phyloP scores from a whole-genome alignment of 2,113 vertebrate genomes.

The Accipiter virgatus region DNA sequence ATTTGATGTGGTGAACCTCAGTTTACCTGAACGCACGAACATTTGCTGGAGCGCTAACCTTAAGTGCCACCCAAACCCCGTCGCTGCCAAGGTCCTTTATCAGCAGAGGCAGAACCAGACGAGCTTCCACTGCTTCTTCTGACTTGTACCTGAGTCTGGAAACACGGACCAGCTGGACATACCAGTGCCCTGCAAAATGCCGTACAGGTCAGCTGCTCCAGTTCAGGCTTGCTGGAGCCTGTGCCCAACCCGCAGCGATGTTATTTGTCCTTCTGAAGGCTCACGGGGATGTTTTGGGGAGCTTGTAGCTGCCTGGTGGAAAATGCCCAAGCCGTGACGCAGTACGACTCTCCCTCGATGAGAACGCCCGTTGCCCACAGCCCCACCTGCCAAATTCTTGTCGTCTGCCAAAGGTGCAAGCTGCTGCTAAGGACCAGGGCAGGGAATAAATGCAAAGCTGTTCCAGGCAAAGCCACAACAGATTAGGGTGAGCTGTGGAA shows the following conservation, averaged over 20 bases:
- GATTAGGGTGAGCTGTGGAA: background rate
- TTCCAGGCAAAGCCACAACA: background rate
- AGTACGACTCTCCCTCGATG: background rate
- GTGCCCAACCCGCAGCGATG: background rate
- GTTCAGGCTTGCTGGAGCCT: background rate
- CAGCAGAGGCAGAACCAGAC: background rate
- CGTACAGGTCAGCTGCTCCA: background rate
- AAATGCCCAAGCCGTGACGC: background rate
- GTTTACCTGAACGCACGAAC: background rate
- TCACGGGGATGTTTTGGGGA: background rate
- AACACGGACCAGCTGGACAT: background rate
- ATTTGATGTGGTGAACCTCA: background rate
- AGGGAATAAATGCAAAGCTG: background rate
- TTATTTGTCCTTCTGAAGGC: background rate
- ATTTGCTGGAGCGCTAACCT: background rate
- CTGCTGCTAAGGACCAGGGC: background rate
- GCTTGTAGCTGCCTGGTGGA: background rate
- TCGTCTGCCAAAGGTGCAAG: background rate
- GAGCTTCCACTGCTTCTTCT: background rate
- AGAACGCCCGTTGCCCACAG: background rate
- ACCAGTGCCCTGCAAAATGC: background rate
- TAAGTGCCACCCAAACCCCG: background rate
- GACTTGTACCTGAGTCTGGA: background rate
- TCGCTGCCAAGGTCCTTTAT: background rate
- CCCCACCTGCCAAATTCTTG: background rate